These are phyloP conservation scores for Mustela lutreola DNA, from an alignment of 2,113 vertebrate genomes.

Conservation along the genomic window DNA sequence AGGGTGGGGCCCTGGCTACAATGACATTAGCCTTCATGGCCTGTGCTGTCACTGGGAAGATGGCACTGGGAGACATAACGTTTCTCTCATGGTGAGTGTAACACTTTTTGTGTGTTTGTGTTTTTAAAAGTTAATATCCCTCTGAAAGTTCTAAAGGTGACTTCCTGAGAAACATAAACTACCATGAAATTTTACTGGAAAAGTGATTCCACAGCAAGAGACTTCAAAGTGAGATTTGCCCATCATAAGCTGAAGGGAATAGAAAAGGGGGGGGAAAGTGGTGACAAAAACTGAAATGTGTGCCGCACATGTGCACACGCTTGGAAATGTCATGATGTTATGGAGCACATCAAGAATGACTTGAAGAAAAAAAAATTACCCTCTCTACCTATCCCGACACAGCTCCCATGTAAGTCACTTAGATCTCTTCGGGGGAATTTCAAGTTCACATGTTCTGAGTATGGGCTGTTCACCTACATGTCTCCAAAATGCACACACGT, in stretches of 20 bases:
- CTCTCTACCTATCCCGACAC: not conserved
- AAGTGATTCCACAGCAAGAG: constrained; percentile 13
- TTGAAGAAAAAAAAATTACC: not conserved
- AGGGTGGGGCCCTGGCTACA: not conserved
- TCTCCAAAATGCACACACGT: not conserved
- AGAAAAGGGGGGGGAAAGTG: not conserved
- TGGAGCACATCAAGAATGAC: not conserved
- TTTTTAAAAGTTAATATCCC: constrained; percentile 23
- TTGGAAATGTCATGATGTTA: not conserved
- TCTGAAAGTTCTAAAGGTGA: constrained; percentile 46
- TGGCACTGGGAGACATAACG: not conserved
- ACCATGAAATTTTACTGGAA: constrained; percentile 14
- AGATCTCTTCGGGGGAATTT: not conserved
- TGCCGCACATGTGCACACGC: not conserved
- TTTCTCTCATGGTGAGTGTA: not conserved
- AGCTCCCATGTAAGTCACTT: not conserved
- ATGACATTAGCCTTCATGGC: not conserved
- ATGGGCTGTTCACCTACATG: not conserved
- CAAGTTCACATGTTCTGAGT: not conserved
- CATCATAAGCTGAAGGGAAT: not conserved
- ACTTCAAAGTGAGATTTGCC: constrained; percentile 43
- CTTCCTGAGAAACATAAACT: constrained; percentile 28
- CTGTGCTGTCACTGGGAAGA: not conserved
- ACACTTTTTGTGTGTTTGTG: not conserved
- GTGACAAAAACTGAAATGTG: not conserved